phyloP scores from a whole-genome alignment of 1,140 invertebrate genomes.

The Drosophila hydei region DNA sequence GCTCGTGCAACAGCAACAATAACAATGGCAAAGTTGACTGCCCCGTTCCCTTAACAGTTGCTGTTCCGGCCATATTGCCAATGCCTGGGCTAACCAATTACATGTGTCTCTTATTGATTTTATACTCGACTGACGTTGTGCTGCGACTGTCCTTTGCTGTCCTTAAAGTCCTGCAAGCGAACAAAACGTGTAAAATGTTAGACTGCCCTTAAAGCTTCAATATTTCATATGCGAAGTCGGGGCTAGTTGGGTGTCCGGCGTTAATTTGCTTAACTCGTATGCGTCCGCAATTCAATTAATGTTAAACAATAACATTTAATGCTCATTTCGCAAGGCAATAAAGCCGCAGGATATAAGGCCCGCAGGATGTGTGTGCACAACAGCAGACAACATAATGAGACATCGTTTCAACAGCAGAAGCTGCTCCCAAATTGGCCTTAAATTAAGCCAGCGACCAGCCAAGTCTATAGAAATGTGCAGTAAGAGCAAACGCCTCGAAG shows the following conservation, averaged over 20 bases:
- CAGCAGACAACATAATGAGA: not conserved
- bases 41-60: conserved; percentile 37
- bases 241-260: not conserved
- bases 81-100: conserved; percentile 62
- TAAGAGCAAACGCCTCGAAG: not conserved
- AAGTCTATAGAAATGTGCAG: not conserved
- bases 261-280: not conserved
- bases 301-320: conserved; percentile 10
- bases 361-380: too few species aligned
- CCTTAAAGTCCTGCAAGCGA: conserved; percentile 44
- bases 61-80: conserved; percentile 51
- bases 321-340: not conserved
- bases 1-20: conserved; percentile 46
- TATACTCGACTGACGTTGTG: conserved; percentile 17
- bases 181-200: conserved; percentile 15
- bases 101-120: conserved; percentile 75
- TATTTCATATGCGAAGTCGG: conserved; percentile 25
- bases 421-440: not conserved
- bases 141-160: conserved; percentile 11
- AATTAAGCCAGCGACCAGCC: not conserved
- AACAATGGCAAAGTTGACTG: conserved; percentile 50
- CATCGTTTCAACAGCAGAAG: not conserved
- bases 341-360: conserved; percentile 14
- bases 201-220: conserved; percentile 35
- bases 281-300: conserved; percentile 10